Conservation (phyloP, 2,888 invertebrate species). For the Drosophila neotestacea region DNA sequence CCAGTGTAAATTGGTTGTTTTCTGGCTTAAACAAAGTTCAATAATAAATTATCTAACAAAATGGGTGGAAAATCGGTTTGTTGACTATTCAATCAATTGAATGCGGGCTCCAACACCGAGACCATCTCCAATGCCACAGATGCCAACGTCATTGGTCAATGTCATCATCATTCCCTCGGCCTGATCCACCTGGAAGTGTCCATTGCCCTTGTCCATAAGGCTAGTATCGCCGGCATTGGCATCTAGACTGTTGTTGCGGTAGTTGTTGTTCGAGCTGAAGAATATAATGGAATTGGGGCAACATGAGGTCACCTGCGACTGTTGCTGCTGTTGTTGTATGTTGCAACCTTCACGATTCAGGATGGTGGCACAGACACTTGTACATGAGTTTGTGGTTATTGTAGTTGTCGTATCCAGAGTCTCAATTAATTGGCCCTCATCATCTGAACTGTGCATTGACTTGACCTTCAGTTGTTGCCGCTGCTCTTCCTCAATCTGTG, state of each 20-base stretch:
- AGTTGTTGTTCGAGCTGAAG: slow-evolving; percentile 35
- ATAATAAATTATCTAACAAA: neutral
- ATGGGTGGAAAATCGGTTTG: slow-evolving; percentile 1
- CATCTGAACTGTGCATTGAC: slow-evolving; percentile 42
- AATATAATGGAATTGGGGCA: slow-evolving; percentile 49
- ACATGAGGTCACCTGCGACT: slow-evolving; percentile 1
- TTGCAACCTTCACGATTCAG: slow-evolving; percentile 28
- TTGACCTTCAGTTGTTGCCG: slow-evolving; percentile 15
- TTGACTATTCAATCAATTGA: slow-evolving; percentile 52
- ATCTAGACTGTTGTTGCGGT: slow-evolving; percentile 4
- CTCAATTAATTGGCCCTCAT: slow-evolving; percentile 69
- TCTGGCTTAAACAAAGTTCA: neutral
- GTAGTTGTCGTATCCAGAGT: slow-evolving; percentile 68
- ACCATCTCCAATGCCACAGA: slow-evolving; percentile 65
- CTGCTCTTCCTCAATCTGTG: slow-evolving; percentile 16
- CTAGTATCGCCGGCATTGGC: slow-evolving; percentile 22
- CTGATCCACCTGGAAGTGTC: slow-evolving; percentile 38
- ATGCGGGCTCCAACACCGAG: slow-evolving; percentile 27
- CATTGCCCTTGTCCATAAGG: slow-evolving; percentile 26
- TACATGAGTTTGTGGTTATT: slow-evolving; percentile 58
- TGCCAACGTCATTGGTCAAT: slow-evolving; percentile 24
- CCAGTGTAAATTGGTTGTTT: slow-evolving; percentile 1
- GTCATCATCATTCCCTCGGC: slow-evolving; percentile 23
- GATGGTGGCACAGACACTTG: slow-evolving; percentile 66
- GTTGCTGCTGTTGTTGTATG: slow-evolving; percentile 12